phyloP scores from a whole-genome alignment of 2,797 vertebrate genomes.

The Chanos chanos region DNA sequence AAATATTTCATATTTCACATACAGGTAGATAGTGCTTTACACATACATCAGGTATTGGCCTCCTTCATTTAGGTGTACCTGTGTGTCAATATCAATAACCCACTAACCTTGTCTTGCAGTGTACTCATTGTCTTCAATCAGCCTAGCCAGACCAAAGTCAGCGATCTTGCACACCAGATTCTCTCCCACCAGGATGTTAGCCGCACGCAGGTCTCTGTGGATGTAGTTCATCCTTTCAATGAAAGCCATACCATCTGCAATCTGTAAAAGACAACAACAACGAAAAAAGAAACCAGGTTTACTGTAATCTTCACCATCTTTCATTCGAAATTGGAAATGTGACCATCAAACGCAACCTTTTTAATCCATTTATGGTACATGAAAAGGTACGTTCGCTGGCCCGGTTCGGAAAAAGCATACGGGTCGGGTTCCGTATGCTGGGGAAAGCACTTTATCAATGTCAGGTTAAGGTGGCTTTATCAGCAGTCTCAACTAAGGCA shows the following conservation, averaged over 20 bases:
- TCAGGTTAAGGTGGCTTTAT: neutral
- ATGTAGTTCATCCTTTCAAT: constrained; percentile 99
- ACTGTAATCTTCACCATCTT: neutral
- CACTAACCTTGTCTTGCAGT: constrained; percentile 92
- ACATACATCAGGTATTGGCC: no score
- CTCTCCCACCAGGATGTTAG: constrained; percentile 96
- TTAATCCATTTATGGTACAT: neutral
- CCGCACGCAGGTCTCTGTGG: constrained; percentile 95
- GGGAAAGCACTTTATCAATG: neutral
- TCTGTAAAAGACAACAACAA: constrained; percentile 63
- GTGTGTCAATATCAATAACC: no score
- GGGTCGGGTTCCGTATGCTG: neutral
- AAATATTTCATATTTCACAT: no score
- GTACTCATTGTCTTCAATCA: constrained; percentile 98
- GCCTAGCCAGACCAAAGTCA: constrained; percentile 93
- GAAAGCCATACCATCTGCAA: constrained; percentile 98
- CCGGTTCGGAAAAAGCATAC: neutral
- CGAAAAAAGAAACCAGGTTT: constrained; percentile 11
- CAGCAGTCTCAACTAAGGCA: neutral
- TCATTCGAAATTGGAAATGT: neutral
- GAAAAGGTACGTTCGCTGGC: neutral
- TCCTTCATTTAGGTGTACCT: no score
- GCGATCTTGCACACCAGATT: constrained; percentile 98
- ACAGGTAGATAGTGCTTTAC: no score
- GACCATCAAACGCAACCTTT: neutral